Evolutionary conservation across 2,888 invertebrate species (phyloP), one percentile per base, ranked within the genome.

Genomic region (Ormyrus thymus): DNA sequence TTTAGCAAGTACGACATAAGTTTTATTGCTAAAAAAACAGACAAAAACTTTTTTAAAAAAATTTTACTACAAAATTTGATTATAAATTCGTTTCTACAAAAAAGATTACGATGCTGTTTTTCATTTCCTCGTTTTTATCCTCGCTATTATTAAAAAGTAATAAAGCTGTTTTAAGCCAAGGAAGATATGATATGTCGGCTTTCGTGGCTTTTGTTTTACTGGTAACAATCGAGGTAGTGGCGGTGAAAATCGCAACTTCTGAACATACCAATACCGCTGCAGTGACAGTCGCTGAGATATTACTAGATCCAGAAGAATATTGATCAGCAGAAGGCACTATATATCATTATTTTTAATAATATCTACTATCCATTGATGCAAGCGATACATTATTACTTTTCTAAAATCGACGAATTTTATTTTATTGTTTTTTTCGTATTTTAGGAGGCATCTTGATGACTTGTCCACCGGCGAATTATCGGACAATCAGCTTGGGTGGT

Each of bases 401-500:
- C 13, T 61, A 43, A 45, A 10, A 29, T n/a, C n/a, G 7, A n/a
- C 7, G n/a, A 55, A 6, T 13, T 13, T 6, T 46, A 10, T 3
- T 29, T 6, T 46, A 15, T 4, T 15, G 8, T 59, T 45, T 29
- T 11, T 15, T n/a, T 10, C 51, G 48, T 0, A 29, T 29, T 29
- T 46, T 68, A 81, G 81, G 81, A 9, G 81, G 76, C 7, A 61
- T 81, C 0, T 9, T 85, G 6, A 83, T 81, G 68, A 81, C 75
- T 7, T 84, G 79, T 50, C 83, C 84, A n/a, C 8, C 68, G 62
- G 46, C 43, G 29, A 56, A 79, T 29, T 82, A 79, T 53, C 73
- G 75, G n/a, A 78, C 82, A 62, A 72, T 85, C 9, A 84, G 83
- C 48, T 64, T 85, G 46, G 84, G 83, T 55, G 78, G 83, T 2